Evolutionary conservation across 2,888 invertebrate species (phyloP), one percentile per base, ranked within the genome.

Genomic region (Himalopsyche tibetana): DNA sequence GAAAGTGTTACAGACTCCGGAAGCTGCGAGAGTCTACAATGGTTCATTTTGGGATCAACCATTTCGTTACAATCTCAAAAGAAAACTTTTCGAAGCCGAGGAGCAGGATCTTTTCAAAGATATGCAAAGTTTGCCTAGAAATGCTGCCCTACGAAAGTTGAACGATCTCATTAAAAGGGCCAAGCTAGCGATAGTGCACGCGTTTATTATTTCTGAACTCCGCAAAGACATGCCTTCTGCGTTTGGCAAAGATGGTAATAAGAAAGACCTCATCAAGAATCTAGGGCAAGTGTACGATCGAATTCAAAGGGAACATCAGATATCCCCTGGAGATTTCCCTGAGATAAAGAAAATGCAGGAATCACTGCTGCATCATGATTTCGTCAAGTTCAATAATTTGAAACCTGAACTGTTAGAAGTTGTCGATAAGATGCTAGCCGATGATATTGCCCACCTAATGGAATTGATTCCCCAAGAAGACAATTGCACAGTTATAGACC

Each of bases 31-130:
- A 85, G 99, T 99, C 2, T 99, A 99, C 91, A 99, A 99, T 90
- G 99, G 99, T n/a, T 99, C 99, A 5, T 99, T 99, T 93, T 99
- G 99, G 99, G 99, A 99, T 92, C 97, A 99, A 90, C 99, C 99
- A 0, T 93, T 99, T 63, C 95, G 98, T 89, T 98, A 97, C 91
- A 99, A 99, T 93, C 96, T 96, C 84, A 99, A 99, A 91, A 94
- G 99, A 90, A 95, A 97, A 88, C 93, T 98, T 55, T 98, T 98
- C 91, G 98, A 98, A 92, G 98, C 98, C 89, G 99, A 99, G 92
- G 98, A 98, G 92, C 98, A 98, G 91, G 99, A 99, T 92, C 94
- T 99, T 89, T 98, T 99, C 92, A 95, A 95, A 90, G 99, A 99
- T 91, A 95, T 99, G 91, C 99, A 99, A 91, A 97, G 98, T 8